phyloP scores from a whole-genome alignment of 1,140 invertebrate species.

The Callitettix versicolor region DNA sequence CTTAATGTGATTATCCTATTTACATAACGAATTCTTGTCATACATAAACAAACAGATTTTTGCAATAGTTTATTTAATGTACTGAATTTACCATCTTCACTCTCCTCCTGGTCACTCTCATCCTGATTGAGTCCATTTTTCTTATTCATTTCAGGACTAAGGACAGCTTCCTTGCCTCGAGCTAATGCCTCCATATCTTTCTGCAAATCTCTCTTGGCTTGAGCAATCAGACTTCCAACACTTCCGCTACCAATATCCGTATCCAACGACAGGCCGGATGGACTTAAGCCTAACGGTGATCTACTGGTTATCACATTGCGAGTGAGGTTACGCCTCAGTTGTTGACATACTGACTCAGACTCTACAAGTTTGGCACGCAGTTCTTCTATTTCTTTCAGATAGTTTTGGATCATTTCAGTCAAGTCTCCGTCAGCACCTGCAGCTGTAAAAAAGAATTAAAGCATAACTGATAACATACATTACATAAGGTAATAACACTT shows the following conservation, averaged over 20 bases:
- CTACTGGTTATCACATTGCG: not conserved
- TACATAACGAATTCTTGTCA: too few species aligned
- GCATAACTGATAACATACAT: constrained; percentile 1
- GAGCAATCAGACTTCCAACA: not conserved
- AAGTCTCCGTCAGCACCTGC: constrained; percentile 37
- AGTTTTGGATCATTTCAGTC: constrained; percentile 62
- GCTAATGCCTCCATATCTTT: constrained; percentile 38
- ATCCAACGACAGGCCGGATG: not conserved
- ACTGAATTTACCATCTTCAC: constrained; percentile 22
- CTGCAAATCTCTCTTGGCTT: constrained; percentile 55
- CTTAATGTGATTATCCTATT: too few species aligned
- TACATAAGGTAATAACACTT: not conserved
- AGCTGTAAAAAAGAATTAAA: constrained; percentile 18
- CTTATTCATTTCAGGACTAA: not conserved
- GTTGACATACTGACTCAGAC: constrained; percentile 73
- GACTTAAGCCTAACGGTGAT: not conserved
- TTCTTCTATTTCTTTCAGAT: constrained; percentile 86
- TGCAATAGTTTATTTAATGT: too few species aligned
- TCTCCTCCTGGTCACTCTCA: constrained; percentile 26
- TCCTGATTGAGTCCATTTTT: constrained; percentile 18
- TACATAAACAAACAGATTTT: too few species aligned
- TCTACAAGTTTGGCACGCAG: constrained; percentile 77
- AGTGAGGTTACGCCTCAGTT: constrained; percentile 38
- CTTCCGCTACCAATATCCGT: not conserved
- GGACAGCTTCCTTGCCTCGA: constrained; percentile 11